Evolutionary conservation across 2,888 invertebrate species (phyloP), one percentile per base, ranked within the genome.

Genomic region (Eupithecia pulchellata): DNA sequence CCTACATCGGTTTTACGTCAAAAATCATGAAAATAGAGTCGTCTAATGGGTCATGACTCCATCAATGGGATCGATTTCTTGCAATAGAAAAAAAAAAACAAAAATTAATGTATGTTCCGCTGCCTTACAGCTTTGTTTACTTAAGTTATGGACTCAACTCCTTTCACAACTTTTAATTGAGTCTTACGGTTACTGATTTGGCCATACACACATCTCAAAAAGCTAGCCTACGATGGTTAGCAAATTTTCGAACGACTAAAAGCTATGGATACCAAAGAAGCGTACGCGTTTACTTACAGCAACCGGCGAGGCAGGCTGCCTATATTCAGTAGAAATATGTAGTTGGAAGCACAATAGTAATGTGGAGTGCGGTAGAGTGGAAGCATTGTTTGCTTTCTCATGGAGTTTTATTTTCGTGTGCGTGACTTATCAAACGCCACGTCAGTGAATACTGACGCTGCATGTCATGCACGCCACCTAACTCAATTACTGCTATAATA

Each of bases 341-440:
- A 52, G 4, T 47, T 52, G 25, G 25, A 25, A 52, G 13, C 52
- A 52, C 52, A 52, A 25, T 52, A 52, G 52, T 52, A 52, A 47
- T 20, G 3, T 20, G 20, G 4, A 52, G 52, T 52, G 1, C 20
- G 47, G 47, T 47, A 52, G 1, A 75, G 70, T 69, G 64, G 69
- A 52, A 63, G 63, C 69, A 86, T 84, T 88, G 88, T 86, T 83
- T 79, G 80, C 84, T 84, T 85, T 88, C 86, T 83, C 88, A 88
- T 84, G 84, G 77, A 77, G 74, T 75, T 77, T 72, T 65, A 77
- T 73, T 83, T 85, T 83, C 83, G 77, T 78, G 88, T 88, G 87
- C 87, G 88, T 89, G 87, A 90, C 90, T 88, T 82, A 85, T 83
- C 84, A 86, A 86, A 84, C 78, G 80, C 84, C 86, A 85, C 87